Evolutionary conservation across 2,113 vertebrate species (phyloP), one percentile per base, ranked within the genome.

Genomic region (Rhinolophus sinicus): DNA sequence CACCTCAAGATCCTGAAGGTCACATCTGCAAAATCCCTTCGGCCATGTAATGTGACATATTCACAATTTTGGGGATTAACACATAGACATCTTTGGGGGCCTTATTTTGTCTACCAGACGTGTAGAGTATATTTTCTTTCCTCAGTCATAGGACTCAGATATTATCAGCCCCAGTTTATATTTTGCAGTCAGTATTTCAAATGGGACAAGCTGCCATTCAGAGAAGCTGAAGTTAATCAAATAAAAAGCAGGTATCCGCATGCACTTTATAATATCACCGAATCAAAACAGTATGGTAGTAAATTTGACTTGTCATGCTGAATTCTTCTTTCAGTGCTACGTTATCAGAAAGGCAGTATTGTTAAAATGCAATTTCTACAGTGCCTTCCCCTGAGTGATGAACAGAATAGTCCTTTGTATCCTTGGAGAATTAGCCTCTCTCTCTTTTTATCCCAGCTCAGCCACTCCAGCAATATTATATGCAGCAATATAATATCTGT

Each of bases 231-330:
- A 98, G 91, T 97, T 98, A 98, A 82, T 96, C 70, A 96, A 98
- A 98, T 98, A 98, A 98, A 96, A 98, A 98, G 97, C 98, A 98
- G 98, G 98, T 97, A 98, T 97, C 97, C 98, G 97, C 97, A 97
- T 98, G 98, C 85, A 98, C 96, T 98, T 98, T 98, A 98, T 98
- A 98, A 98, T 1, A 50, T 94, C 90, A 64, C 70, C 76, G 86
- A 98, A 97, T 97, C 96, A 97, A 96, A 98, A 96, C 81, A 98
- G 78, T 86, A 97, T 95, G 91, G 96, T 7, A 95, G 97, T 97
- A 98, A 98, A 98, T 97, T 88, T 98, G 96, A 98, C 95, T 97
- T 91, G 93, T 98, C 96, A 97, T 96, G 97, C 1, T 96, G 97
- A 98, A 97, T 98, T 98, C 92, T 98, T 97, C 95, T 98, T 98